Base-by-base conservation (phyloP, 2,113 vertebrate species). In the Pachycephala philippinensis region DNA sequence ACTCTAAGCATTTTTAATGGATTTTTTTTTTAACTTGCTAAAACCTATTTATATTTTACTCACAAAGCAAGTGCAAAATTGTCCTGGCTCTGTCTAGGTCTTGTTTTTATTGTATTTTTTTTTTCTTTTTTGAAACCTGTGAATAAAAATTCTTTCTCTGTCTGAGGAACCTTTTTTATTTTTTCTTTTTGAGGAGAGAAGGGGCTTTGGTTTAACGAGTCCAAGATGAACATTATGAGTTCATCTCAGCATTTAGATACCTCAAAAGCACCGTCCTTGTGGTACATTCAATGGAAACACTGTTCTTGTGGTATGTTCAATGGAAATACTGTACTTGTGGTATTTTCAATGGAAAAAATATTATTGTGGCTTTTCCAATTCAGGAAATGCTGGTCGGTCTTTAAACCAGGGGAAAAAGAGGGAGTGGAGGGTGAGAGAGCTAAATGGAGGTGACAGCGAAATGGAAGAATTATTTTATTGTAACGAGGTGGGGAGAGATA, bases 11-110 rank as follows among this genome's bases (percentile, higher is more conserved):
- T 95, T 97, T 98, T 98, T 97, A 96, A 97, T 97, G 95, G 97
- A 96, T 96, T 97, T 96, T 97, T 97, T 97, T 91, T 96, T 95
- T 84, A 87, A 96, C 96, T 97, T 96, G 95, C 96, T 98, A 97
- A 98, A 97, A 96, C 93, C 97, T 98, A 98, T 98, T 98, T 98
- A 97, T 98, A 98, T 98, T 98, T 98, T 97, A 98, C 94, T 97
- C 97, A 96, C 97, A 97, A 98, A 98, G 97, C 97, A 98, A 98
- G 98, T 98, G 97, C 97, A 98, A 96, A 97, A 98, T 98, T 97
- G 92, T 95, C 95, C 97, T 98, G 97, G 97, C 96, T 97, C 84
- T 76, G 40, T 92, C 87, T 61, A 85, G 72, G 84, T 97, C 97
- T 98, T 98, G 97, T 97, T 98, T 98, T 98, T 98, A 98, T 97